Evolutionary conservation across 2,113 vertebrate species (phyloP), one percentile per base, ranked within the genome.

Genomic region (Centropristis striata): DNA sequence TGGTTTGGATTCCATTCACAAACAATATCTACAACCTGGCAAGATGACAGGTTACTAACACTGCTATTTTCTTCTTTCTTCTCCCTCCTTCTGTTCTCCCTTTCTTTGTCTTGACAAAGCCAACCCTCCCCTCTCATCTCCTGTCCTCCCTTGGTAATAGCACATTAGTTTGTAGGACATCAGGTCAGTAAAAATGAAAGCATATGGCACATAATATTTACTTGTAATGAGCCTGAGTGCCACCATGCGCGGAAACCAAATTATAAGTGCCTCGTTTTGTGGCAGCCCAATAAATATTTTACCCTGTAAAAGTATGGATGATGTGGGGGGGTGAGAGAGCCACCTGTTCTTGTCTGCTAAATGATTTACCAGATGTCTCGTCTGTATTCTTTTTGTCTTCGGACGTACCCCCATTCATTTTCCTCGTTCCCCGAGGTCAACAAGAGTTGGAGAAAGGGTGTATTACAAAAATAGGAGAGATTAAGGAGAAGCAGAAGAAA

Each of bases 201-300:
- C 90, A 90, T 91, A 90, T 84, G 90, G 88, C 15, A 0, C 18
- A 4, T 86, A 79, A 90, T 89, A 84, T 88, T 90, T 87, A 87
- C 85, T 83, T 75, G 82, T 85, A 88, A 90, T 88, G 87, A 90
- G 83, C 74, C 76, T 55, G 60, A 84, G 76, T 71, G 83, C 88
- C 83, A 71, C 79, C 74, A 83, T 83, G 89, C 74, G 14, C 13
- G 57, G 83, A 92, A 88, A 84, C 86, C 71, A 91, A 86, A 91
- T 92, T 84, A 90, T 41, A 50, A 85, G 50, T 63, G 71, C 67
- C 73, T 67, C 13, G 18, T 71, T 89, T 84, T 78, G 80, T 84
- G 88, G 81, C 87, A 87, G 80, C 57, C 69, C 85, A 83, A 92
- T 91, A 84, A 89, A 92, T 89, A 90, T 90, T 89, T 88, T 63